Percentiles rank a stretch among this genome's conserved stretches.
Evolutionary conservation across 1,140 invertebrate genomes (phyloP).

Genomic region (Thaumatotibia leucotreta): DNA sequence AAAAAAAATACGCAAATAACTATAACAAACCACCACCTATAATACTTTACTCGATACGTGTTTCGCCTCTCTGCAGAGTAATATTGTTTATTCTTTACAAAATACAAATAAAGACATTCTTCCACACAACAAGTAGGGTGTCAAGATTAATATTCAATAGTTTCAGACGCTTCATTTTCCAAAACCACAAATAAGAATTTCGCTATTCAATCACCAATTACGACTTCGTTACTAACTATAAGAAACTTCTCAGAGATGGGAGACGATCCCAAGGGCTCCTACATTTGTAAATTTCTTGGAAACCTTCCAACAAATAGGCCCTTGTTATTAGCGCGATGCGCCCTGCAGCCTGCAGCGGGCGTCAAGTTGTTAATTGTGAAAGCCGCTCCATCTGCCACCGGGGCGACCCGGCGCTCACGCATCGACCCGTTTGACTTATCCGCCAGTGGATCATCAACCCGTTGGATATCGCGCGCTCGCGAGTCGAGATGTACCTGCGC

Average conservation of each 20-base stretch:
- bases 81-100: too few relatives aligned
- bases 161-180: too few relatives aligned
- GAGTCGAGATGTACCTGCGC: too few relatives aligned
- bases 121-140: too few relatives aligned
- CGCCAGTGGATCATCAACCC: neutral
- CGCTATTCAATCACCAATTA: neutral
- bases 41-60: too few relatives aligned
- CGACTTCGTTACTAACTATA: neutral
- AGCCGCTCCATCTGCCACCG: neutral
- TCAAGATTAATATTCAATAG: too few relatives aligned
- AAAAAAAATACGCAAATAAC: too few relatives aligned
- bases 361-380: constrained; percentile 4
- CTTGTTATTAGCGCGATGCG: neutral
- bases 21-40: too few relatives aligned
- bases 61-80: too few relatives aligned
- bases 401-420: neutral
- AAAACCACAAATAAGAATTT: too few relatives aligned
- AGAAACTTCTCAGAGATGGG: neutral
- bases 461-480: neutral
- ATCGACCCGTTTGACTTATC: neutral
- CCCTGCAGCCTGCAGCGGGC: neutral
- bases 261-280: neutral
- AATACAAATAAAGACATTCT: too few relatives aligned
- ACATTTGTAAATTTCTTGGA: neutral
- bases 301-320: neutral